phyloP scores from a whole-genome alignment of 2,797 vertebrate genomes.

The Rhabdomys pumilio region DNA sequence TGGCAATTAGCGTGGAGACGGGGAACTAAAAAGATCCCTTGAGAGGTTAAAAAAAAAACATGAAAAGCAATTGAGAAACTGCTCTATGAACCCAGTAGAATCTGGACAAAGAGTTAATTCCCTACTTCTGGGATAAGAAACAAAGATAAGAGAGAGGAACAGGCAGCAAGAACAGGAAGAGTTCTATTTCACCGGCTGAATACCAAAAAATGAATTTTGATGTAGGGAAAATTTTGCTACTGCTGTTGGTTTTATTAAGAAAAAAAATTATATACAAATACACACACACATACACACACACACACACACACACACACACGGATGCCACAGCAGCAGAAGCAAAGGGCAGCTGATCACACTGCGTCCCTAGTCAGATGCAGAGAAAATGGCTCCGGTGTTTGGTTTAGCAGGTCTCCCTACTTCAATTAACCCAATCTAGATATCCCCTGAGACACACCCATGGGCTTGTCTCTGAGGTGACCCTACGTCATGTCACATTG shows the following conservation, averaged over 20 bases:
- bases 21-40: not conserved
- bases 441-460: not conserved
- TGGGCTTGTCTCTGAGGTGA: not conserved
- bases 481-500: not conserved
- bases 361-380: not conserved
- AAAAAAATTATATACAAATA: not conserved
- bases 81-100: not conserved
- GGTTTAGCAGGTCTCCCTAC: not conserved
- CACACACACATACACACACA: too few species aligned
- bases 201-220: not conserved
- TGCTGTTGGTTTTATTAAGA: not conserved
- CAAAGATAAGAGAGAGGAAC: fast-evolving
- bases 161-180: fast-evolving
- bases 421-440: not conserved
- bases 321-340: fast-evolving
- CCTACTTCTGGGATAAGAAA: not conserved
- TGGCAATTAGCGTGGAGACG: not conserved
- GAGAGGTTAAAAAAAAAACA: not conserved
- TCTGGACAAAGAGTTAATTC: not conserved
- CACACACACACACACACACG: too few species aligned
- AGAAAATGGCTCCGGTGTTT: not conserved
- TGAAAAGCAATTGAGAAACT: not conserved
- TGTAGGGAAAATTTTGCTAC: not conserved
- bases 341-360: not conserved
- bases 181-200: not conserved